Conservation (phyloP, 2,797 vertebrate genomes). For the Periparus ater region DNA sequence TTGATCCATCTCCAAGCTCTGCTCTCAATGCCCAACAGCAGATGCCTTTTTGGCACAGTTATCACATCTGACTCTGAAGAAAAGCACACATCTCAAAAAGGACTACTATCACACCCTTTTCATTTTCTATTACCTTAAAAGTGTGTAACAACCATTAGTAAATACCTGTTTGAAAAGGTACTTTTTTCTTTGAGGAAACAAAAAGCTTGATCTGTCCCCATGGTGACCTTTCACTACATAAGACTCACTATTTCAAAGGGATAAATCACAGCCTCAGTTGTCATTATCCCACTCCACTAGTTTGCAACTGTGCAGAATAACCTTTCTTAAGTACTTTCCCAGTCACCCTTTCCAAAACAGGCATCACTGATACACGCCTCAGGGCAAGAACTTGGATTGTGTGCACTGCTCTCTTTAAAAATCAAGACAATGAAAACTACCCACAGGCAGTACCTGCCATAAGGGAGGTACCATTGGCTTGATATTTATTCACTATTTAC, state of each 20-base stretch:
- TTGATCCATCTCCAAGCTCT: accelerated
- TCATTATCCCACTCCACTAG: background rate
- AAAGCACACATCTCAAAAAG: background rate
- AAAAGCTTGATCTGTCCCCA: background rate
- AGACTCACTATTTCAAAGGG: background rate
- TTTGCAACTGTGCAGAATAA: background rate
- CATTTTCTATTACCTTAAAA: background rate
- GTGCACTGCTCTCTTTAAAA: background rate
- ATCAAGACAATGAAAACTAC: background rate
- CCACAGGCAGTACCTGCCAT: background rate
- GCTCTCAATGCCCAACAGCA: background rate
- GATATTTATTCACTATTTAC: background rate
- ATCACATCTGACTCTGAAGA: background rate
- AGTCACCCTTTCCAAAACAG: background rate
- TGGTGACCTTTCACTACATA: background rate
- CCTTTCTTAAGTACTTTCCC: background rate
- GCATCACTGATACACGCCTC: background rate
- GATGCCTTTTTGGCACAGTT: background rate
- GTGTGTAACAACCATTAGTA: background rate
- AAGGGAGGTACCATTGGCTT: background rate
- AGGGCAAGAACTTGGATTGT: background rate
- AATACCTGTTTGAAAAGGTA: background rate
- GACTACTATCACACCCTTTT: background rate
- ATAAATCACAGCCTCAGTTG: background rate
- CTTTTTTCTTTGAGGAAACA: background rate